Evolutionary conservation across 2,113 vertebrate species (phyloP).

Genomic region (Regulus satrapa): DNA sequence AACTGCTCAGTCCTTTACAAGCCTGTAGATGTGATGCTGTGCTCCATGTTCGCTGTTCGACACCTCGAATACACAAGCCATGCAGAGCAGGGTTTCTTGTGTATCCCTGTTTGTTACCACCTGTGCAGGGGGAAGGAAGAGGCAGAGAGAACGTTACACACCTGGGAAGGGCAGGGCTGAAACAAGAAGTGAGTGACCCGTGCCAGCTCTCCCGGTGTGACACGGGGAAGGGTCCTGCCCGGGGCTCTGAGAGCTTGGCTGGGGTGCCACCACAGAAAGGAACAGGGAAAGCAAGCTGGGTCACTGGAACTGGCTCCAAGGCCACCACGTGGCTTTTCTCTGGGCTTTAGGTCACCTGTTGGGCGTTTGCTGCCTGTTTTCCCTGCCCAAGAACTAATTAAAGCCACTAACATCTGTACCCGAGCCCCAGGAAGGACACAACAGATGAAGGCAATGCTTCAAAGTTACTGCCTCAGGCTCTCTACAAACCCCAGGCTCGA

Average conservation of each 20-base stretch:
- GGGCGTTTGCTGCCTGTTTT: not conserved
- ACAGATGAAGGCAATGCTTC: not conserved
- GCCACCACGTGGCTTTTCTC: not conserved
- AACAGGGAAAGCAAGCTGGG: not conserved
- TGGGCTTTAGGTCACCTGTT: not conserved
- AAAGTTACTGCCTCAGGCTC: not conserved
- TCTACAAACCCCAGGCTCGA: not conserved
- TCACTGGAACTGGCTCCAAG: not conserved
- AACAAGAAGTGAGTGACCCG: not conserved
- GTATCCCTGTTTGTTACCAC: conserved; percentile 99
- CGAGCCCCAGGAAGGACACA: not conserved
- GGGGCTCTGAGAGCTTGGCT: not conserved
- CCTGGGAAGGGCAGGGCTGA: not conserved
- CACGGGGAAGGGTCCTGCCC: too few species aligned
- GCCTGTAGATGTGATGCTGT: conserved; percentile 99
- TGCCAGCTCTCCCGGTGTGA: too few species aligned
- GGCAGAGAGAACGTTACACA: not conserved
- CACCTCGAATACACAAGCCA: conserved; percentile 99
- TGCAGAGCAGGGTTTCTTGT: conserved; percentile 98
- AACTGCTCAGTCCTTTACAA: conserved; percentile 95
- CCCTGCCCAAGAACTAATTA: not conserved
- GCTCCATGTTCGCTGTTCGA: conserved; percentile 99
- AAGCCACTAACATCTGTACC: not conserved
- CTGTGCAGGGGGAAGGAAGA: conserved; percentile 65
- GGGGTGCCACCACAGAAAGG: not conserved